Base-by-base conservation (phyloP, 2,113 vertebrate species). In the Bostrychus sinensis region DNA sequence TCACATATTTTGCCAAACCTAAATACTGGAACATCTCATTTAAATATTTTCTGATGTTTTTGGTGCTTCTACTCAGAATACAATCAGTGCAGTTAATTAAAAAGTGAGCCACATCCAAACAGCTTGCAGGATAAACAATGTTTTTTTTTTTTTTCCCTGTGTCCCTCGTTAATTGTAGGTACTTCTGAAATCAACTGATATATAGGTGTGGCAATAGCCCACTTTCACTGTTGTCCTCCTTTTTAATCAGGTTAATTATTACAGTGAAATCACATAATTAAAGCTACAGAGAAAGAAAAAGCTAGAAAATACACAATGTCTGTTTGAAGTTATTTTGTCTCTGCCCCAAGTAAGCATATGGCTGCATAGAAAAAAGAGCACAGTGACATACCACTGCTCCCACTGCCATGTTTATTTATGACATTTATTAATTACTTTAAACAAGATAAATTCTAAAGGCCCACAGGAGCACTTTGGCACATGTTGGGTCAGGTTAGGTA, bases 231-330 rank as follows among this genome's bases (percentile, higher is more conserved):
- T 34, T 64, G n/a, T 12, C 42, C 67, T 82, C 37, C 38, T 66
- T 56, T 48, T 32, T 34, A 62, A 76, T 68, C 25, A 72, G 17
- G 36, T 67, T 64, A 67, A 67, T 57, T 10, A 54, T 30, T 26
- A 9, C 48, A 51, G 25, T 28, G 48, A 28, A 30, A 51, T 51
- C 48, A 51, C 48, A 51, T 51, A 51, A 51, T 51, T 51, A 51
- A 51, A 51, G 25, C 48, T 16, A 14, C 48, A 51, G 48, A 28
- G 25, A 30, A 51, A 28, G 23, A 51, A 51, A 51, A 25, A n/a
- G 7, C 25, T 12, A 28, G 16, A 28, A 30, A 26, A 28, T 32
- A 51, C 13, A 51, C 14, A 28, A n/a, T 16, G 20, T 30, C 3
- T 51, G 23, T 51, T 51, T 51, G 48, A 51, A 51, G 48, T 45